These are phyloP conservation scores for Eubasilissa splendida DNA, from an alignment of 2,888 invertebrate genomes.

Conservation along the genomic window DNA sequence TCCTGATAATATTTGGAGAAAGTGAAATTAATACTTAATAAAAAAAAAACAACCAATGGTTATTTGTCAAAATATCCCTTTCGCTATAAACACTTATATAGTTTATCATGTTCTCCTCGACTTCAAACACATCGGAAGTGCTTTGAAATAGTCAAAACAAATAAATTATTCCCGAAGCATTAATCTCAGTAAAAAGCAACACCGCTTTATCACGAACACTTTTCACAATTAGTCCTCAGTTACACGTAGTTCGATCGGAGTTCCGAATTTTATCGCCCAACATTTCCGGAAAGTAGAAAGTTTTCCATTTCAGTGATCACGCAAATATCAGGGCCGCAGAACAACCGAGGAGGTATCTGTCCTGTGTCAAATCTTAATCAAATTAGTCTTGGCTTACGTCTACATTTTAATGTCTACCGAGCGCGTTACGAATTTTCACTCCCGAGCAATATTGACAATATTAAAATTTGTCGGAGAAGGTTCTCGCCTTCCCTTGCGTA, in stretches of 20 bases:
- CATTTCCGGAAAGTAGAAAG: constrained; percentile 46
- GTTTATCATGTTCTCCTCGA: too few relatives aligned
- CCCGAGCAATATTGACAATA: constrained; percentile 58
- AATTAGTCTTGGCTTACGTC: constrained; percentile 53
- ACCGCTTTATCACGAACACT: constrained; percentile 53
- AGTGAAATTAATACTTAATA: too few relatives aligned
- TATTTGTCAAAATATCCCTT: too few relatives aligned
- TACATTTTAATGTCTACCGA: constrained; percentile 42
- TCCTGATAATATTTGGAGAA: too few relatives aligned
- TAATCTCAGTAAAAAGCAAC: constrained; percentile 44
- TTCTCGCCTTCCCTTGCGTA: constrained; percentile 40
- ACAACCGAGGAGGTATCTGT: constrained; percentile 54
- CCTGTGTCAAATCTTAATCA: constrained; percentile 59
- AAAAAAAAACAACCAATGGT: too few relatives aligned
- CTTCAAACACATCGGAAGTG: background rate
- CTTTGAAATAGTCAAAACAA: constrained; percentile 51
- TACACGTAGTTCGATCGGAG: constrained; percentile 49
- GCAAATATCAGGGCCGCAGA: constrained; percentile 47
- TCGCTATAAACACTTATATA: too few relatives aligned
- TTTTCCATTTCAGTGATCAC: constrained; percentile 48
- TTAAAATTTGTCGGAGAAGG: constrained; percentile 55
- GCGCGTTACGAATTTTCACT: constrained; percentile 47
- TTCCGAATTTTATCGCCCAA: constrained; percentile 55
- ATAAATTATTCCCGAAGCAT: constrained; percentile 53
- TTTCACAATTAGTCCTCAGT: constrained; percentile 54